Evolutionary conservation across 2,797 vertebrate species (phyloP).

Genomic region (Rhynchonycteris naso): DNA sequence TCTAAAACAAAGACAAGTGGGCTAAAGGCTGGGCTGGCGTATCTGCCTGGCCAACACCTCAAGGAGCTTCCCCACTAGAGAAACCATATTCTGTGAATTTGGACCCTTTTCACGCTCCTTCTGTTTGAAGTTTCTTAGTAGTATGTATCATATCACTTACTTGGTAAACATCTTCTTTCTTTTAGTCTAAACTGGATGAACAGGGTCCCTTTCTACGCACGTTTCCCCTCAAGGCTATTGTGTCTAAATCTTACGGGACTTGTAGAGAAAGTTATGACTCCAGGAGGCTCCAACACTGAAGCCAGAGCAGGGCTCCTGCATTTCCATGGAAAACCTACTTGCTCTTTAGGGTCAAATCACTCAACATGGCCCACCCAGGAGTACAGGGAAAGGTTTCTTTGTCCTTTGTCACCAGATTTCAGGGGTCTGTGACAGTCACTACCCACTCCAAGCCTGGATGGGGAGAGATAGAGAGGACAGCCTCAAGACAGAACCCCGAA

Average conservation of each 20-base stretch:
- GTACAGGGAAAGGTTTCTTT: neutral
- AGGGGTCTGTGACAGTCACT: neutral
- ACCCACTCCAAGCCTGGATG: neutral
- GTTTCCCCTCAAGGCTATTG: neutral
- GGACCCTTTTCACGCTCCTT: fast-evolving
- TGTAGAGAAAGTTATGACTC: neutral
- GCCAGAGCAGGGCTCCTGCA: neutral
- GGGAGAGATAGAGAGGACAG: neutral
- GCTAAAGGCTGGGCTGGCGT: neutral
- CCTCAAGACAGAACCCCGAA: neutral
- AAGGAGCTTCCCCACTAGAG: too few relatives aligned
- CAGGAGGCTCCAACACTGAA: neutral
- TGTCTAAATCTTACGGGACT: neutral
- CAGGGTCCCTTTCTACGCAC: neutral
- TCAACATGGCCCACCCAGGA: neutral
- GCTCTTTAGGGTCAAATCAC: neutral
- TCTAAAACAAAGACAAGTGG: neutral
- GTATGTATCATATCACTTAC: neutral
- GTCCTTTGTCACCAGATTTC: neutral
- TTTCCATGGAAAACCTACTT: neutral
- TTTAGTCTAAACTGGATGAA: neutral
- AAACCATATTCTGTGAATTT: neutral
- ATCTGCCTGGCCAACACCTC: neutral
- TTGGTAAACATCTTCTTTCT: neutral
- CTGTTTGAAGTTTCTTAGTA: neutral